Percentiles rank a stretch among this genome's conserved stretches.
Conservation (phyloP, 2,797 vertebrate species). For the Merluccius polli region DNA sequence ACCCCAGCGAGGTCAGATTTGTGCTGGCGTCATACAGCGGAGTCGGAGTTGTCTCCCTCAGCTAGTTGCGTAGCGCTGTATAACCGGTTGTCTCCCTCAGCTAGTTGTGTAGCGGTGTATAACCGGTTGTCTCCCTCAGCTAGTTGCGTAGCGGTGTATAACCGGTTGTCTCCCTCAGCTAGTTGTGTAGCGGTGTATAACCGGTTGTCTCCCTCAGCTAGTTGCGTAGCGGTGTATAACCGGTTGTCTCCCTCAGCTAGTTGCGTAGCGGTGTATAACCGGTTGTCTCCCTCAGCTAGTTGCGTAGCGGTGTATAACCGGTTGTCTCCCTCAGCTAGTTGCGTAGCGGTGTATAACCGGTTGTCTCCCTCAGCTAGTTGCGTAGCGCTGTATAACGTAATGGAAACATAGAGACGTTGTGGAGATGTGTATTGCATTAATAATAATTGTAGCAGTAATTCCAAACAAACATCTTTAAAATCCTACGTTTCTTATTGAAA, state of each 20-base stretch:
- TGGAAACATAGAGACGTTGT: too few relatives aligned
- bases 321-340: not conserved
- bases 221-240: too few relatives aligned
- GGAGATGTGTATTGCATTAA: too few relatives aligned
- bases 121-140: not conserved
- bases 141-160: not conserved
- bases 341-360: not conserved
- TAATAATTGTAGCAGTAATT: too few relatives aligned
- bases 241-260: too few relatives aligned
- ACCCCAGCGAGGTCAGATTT: constrained; percentile 37
- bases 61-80: not conserved
- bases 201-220: too few relatives aligned
- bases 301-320: not conserved
- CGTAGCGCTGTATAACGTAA: not conserved
- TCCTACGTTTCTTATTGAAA: too few relatives aligned
- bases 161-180: not conserved
- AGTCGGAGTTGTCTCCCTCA: not conserved
- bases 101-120: not conserved
- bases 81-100: not conserved
- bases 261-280: too few relatives aligned
- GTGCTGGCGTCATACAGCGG: not conserved
- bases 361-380: too few relatives aligned
- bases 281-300: not conserved
- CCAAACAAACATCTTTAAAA: too few relatives aligned
- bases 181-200: not conserved